Conservation (phyloP, 1,140 invertebrate genomes). For the Drosophila arawakana region DNA sequence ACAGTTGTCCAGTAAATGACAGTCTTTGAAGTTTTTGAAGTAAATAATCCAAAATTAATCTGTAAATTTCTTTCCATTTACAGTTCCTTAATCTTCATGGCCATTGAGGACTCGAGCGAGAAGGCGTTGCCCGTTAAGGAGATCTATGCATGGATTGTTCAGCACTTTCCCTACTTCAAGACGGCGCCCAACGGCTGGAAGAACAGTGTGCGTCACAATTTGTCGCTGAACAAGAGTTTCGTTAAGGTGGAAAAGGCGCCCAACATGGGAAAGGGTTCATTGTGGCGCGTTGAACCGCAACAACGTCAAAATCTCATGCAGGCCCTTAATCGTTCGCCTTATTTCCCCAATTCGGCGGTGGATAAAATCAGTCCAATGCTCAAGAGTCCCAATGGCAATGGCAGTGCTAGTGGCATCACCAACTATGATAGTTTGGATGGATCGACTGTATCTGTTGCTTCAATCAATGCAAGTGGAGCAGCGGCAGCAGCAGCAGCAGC, state of each 20-base stretch:
- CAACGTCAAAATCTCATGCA: conserved; percentile 94
- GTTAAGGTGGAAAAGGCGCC: conserved; percentile 97
- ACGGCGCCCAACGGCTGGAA: conserved; percentile 99
- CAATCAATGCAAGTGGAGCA: background rate
- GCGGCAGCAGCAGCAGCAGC: background rate
- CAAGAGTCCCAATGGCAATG: conserved; percentile 65
- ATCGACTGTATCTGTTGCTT: background rate
- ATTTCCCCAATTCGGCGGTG: conserved; percentile 88
- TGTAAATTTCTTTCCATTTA: conserved; percentile 84
- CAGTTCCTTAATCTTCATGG: conserved; percentile 98
- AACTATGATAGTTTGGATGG: conserved; percentile 56
- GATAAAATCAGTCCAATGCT: conserved; percentile 79
- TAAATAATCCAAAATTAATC: background rate
- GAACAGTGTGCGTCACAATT: conserved; percentile 97
- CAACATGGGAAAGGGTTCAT: conserved; percentile 96
- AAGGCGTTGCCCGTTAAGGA: conserved; percentile 97
- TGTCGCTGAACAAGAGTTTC: conserved; percentile 98
- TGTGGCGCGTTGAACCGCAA: conserved; percentile 97
- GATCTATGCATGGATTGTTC: conserved; percentile 98
- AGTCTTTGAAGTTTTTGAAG: background rate
- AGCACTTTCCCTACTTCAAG: conserved; percentile 98
- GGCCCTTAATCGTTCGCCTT: conserved; percentile 92
- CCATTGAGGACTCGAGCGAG: conserved; percentile 95
- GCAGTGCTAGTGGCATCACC: conserved; percentile 2
- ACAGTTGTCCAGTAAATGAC: too few relatives aligned